Evolutionary conservation across 92 coral and sea anemone genomes (phyloP).

Genomic region (Porites divaricata): DNA sequence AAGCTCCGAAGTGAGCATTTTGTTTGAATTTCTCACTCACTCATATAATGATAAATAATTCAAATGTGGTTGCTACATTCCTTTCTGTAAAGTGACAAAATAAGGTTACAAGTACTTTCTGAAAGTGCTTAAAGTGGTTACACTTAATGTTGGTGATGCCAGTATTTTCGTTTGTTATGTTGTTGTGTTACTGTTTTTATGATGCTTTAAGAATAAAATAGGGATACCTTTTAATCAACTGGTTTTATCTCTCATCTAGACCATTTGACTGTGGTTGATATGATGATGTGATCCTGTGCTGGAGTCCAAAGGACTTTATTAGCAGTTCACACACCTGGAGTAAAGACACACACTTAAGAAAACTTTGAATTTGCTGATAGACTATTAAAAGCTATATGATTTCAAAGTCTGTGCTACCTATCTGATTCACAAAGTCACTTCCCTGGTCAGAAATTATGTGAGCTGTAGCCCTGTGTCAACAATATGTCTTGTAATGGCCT

Average conservation of each 20-base stretch:
- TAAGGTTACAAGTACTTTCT: neutral
- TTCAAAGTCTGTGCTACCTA: conserved; percentile 5
- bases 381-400: neutral
- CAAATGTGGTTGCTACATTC: too few species aligned
- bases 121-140: too few species aligned
- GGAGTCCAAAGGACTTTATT: conserved; percentile 40
- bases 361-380: neutral
- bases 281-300: conserved; percentile 67
- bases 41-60: too few species aligned
- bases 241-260: conserved; percentile 75
- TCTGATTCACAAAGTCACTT: conserved; percentile 71
- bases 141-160: neutral
- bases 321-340: conserved; percentile 11
- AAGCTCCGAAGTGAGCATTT: too few species aligned
- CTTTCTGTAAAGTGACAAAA: neutral
- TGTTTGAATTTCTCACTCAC: too few species aligned
- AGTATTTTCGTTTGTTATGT: neutral
- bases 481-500: conserved; percentile 45
- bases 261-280: conserved; percentile 80
- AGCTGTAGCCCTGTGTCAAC: conserved; percentile 74
- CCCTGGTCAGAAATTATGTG: conserved; percentile 73
- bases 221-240: conserved; percentile 52
- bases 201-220: neutral
- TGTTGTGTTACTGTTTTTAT: neutral
- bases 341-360: neutral